Percentiles rank a stretch among this genome's conserved stretches.
Evolutionary conservation across 92 coral and sea anemone species (phyloP).

Genomic region (Desmophyllum pertusum): DNA sequence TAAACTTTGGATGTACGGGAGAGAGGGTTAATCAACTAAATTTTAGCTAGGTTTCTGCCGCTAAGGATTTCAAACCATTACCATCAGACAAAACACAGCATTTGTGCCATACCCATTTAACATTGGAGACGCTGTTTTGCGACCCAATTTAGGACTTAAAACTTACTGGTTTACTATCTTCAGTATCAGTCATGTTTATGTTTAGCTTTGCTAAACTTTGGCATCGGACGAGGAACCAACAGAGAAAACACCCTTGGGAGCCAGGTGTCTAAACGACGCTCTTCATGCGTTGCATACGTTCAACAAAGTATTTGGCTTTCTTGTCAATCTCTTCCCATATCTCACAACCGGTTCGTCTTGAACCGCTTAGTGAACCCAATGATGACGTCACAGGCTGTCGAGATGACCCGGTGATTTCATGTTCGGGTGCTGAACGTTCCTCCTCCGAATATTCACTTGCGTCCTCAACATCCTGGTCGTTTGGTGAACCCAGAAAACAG

Average conservation of each 20-base stretch:
- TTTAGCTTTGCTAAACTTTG: not conserved
- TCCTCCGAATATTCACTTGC: not conserved
- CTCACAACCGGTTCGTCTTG: conserved; percentile 39
- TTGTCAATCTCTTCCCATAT: conserved; percentile 67
- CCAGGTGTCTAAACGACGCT: not conserved
- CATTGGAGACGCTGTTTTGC: not conserved
- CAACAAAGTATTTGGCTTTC: conserved; percentile 52
- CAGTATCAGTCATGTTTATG: too few relatives aligned
- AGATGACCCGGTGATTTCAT: conserved; percentile 13
- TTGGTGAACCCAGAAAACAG: not conserved
- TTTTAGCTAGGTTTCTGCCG: too few relatives aligned
- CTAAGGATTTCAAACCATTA: too few relatives aligned
- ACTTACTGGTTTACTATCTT: too few relatives aligned
- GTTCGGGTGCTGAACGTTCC: too few relatives aligned
- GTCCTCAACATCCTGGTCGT: not conserved
- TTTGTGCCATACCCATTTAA: too few relatives aligned
- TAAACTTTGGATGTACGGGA: too few relatives aligned
- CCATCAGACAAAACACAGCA: too few relatives aligned
- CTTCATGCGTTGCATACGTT: not conserved
- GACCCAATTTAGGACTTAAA: not conserved
- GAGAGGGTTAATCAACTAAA: too few relatives aligned
- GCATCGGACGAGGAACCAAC: not conserved
- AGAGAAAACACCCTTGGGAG: not conserved
- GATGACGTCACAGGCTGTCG: not conserved
- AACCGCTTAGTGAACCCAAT: not conserved